These are phyloP conservation scores for Chalcis sispes DNA, from an alignment of 2,888 invertebrate genomes.

Conservation along the genomic window DNA sequence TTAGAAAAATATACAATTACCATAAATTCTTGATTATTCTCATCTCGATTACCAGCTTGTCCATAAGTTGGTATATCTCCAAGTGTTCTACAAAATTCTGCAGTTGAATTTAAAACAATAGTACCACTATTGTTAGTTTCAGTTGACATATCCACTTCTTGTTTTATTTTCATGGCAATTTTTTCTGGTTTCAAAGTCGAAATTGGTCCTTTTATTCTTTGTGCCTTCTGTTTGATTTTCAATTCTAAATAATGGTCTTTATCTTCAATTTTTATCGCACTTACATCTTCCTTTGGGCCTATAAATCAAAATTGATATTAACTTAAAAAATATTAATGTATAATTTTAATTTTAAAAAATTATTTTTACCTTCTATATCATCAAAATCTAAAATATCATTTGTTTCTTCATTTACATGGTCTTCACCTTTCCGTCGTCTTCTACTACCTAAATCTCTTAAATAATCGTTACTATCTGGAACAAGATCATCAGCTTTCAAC, in stretches of 20 bases:
- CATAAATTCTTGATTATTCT: slow-evolving; percentile 84
- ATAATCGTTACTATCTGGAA: slow-evolving; percentile 75
- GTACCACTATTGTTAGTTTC: slow-evolving; percentile 73
- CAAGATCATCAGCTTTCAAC: slow-evolving; percentile 85
- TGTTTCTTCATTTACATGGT: slow-evolving; percentile 75
- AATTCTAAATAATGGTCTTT: slow-evolving; percentile 85
- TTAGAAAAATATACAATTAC: slow-evolving; percentile 69
- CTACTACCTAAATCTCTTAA: slow-evolving; percentile 74
- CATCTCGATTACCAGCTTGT: slow-evolving; percentile 92
- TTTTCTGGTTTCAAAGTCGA: slow-evolving; percentile 70
- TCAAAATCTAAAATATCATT: slow-evolving; percentile 77
- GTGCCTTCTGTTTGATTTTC: slow-evolving; percentile 74
- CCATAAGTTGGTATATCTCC: slow-evolving; percentile 98
- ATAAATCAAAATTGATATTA: slow-evolving; percentile 57
- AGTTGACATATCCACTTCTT: slow-evolving; percentile 68
- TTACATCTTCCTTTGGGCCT: slow-evolving; percentile 71
- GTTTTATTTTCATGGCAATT: slow-evolving; percentile 79
- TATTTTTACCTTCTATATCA: slow-evolving; percentile 79
- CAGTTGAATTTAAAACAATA: slow-evolving; percentile 94
- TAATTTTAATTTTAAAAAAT: slow-evolving; percentile 39
- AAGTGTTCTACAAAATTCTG: slow-evolving; percentile 96
- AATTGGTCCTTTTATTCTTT: slow-evolving; percentile 37
- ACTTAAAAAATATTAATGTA: slow-evolving; percentile 37
- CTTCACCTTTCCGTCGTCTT: slow-evolving; percentile 77
- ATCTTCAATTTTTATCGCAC: slow-evolving; percentile 81